These are phyloP conservation scores for Astur gentilis DNA, from an alignment of 2,113 vertebrate species.

Conservation along the genomic window DNA sequence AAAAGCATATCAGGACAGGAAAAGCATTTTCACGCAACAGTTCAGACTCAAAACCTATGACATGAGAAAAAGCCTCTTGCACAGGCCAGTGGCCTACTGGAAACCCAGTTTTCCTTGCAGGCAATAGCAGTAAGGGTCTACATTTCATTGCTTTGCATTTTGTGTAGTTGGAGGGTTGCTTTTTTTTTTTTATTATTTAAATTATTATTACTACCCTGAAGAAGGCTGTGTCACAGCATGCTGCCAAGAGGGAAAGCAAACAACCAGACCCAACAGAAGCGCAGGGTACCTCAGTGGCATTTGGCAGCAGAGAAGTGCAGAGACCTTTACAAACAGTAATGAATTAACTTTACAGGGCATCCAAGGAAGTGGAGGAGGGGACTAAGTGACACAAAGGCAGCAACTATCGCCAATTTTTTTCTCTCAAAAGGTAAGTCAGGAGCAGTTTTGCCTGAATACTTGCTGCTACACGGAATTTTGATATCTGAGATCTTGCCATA, in stretches of 20 bases:
- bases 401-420: not conserved
- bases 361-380: not conserved
- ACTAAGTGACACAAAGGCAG: not conserved
- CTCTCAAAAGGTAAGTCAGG: not conserved
- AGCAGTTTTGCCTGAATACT: not conserved
- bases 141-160: not conserved
- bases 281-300: not conserved
- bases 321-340: not conserved
- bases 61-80: not conserved
- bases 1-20: not conserved
- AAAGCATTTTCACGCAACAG: not conserved
- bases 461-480: not conserved
- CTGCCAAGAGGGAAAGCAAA: constrained; percentile 3
- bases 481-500: not conserved
- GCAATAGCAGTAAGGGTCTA: not conserved
- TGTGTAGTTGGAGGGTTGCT: not conserved
- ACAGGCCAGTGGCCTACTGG: not conserved
- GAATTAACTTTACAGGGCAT: constrained; percentile 21
- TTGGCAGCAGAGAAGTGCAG: not conserved
- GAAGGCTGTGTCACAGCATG: not conserved
- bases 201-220: not conserved
- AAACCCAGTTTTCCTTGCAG: not conserved
- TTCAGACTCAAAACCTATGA: not conserved
- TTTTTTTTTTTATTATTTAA: too few relatives aligned
- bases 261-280: not conserved